Evolutionary conservation across 2,113 vertebrate genomes (phyloP), one percentile per base, ranked within the genome.

Genomic region (Myiagra hebetior): DNA sequence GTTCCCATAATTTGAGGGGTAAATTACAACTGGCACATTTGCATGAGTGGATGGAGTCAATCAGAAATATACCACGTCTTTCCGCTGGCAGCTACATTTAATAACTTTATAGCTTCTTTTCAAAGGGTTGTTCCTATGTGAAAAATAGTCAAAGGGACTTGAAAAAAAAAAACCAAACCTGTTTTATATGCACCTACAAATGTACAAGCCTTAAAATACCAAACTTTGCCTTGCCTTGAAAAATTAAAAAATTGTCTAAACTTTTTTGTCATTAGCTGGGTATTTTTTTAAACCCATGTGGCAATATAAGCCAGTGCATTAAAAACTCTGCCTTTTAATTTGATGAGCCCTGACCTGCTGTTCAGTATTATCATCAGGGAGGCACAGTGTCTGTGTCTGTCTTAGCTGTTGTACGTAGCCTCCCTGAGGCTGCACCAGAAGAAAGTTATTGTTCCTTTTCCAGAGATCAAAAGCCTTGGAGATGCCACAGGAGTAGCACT

Each of bases 181-280:
- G 10, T 63, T 84, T n/a, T 55, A 47, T 78, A 35, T 35, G 33
- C 23, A 74, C 19, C 55, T 69, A 13, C 24, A 62, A 91, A 67
- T 57, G 37, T 74, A 47, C 19, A 56, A 77, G 70, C 85, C 49
- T 95, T 83, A 80, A 91, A 90, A 94, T 86, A 74, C 56, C 68
- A 67, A 46, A 63, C 33, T 89, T 93, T 55, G 30, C 68, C 85
- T 93, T 83, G 46, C 50, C 30, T 85, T 55, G 42, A 86, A 53
- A 83, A 86, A 70, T 91, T 57, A 3, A 77, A 85, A 89, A 79
- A 50, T 37, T 42, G 74, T 56, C 49, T 82, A 21, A 83, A 74
- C 20, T 4, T 76, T 65, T 87, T 93, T 70, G 72, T 87, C 37
- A 28, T 69, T 83, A 89, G 26, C 52, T 70, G 33, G 41, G 15